Evolutionary conservation across 2,797 vertebrate genomes (phyloP), one percentile per base, ranked within the genome.

Genomic region (Acanthornis magna): DNA sequence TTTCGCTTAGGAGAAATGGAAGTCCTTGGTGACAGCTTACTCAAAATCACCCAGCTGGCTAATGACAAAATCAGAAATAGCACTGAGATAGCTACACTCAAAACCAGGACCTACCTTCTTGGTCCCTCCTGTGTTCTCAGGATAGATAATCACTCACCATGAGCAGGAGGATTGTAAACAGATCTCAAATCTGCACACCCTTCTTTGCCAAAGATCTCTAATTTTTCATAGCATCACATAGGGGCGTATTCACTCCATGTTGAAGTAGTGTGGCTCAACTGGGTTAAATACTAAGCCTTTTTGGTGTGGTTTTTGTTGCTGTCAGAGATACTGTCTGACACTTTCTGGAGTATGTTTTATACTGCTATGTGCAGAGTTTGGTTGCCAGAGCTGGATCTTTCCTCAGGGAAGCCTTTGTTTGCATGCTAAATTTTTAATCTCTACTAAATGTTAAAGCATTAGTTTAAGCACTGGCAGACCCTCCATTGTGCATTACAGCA

Each of bases 371-470:
- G 53, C 20, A 70, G 40, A 70, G 20, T 57, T 81, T 61, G 17
- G 47, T 83, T 96, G 65, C 47, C 29, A 67, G 71, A 83, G 68
- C 61, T 53, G 38, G 75, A 77, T 48, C 45, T 85, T 88, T 96
- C 53, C 85, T 95, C 22, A 55, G 53, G 82, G 60, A 96, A 80
- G 66, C 48, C 19, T 76, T 61, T 63, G 79, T 96, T 89, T 86
- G 67, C 38, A 32, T 93, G 79, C 85, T 91, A 93, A 95, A 89
- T 91, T 94, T 92, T 91, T 93, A 94, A 73, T 67, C 88, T 94
- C 83, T 95, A 55, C 82, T 96, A 97, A 96, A 94, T 53, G 50
- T 87, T 94, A 77, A 96, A 96, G 96, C 96, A 90, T 89, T 61
- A 89, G 79, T 95, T 96, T 91, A 88, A 96, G 75, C 86, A 94